Conservation (phyloP, 2,888 invertebrate species). For the Galeopsomyia nigrocyanea region DNA sequence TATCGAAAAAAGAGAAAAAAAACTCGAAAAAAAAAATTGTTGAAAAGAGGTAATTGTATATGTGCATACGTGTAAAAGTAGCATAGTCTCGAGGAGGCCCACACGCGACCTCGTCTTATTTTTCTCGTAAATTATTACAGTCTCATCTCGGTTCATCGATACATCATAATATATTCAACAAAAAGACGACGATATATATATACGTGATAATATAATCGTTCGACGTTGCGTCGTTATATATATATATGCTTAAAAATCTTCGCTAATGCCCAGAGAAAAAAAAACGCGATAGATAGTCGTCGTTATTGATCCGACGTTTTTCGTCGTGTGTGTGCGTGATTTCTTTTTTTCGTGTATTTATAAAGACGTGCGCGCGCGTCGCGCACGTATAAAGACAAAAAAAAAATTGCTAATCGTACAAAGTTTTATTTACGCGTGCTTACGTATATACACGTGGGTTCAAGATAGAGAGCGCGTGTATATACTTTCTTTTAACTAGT, state of each 20-base stretch:
- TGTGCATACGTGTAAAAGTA: too few relatives aligned
- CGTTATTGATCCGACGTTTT: constrained; percentile 25
- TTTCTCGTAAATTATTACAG: constrained; percentile 32
- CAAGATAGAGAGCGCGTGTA: constrained; percentile 1
- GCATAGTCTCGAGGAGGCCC: too few relatives aligned
- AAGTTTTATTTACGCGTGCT: constrained; percentile 2
- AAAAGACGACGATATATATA: constrained; percentile 31
- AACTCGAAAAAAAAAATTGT: too few relatives aligned
- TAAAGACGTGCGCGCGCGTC: constrained; percentile 3
- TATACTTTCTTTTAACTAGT: not conserved
- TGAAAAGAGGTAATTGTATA: too few relatives aligned
- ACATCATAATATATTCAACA: not conserved
- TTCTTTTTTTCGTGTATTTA: not conserved
- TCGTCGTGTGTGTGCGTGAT: constrained; percentile 10
- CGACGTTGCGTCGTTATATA: not conserved
- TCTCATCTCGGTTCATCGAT: constrained; percentile 37
- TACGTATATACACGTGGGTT: not conserved
- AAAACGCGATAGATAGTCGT: constrained; percentile 33
- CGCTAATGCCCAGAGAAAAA: constrained; percentile 34
- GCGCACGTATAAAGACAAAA: not conserved
- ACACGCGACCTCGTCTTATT: too few relatives aligned
- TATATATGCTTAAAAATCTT: constrained; percentile 14
- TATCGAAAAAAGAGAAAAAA: too few relatives aligned
- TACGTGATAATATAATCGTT: too few relatives aligned
- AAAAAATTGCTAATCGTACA: constrained; percentile 2